Conservation (phyloP, 2,113 vertebrate species). For the Lepus europaeus region DNA sequence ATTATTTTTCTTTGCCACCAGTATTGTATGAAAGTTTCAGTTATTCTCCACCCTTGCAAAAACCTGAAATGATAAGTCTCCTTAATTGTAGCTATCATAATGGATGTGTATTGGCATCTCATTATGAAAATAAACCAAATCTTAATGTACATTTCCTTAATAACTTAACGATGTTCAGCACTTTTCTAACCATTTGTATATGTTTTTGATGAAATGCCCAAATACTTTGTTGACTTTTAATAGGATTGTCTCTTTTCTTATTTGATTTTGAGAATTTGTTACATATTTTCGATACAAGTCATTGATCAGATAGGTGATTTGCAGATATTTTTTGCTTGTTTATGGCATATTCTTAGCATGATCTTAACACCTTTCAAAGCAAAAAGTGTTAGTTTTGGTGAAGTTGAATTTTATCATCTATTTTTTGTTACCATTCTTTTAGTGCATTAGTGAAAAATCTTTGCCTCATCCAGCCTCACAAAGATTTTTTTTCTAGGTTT, state of each 20-base stretch:
- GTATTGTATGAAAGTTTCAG: neutral
- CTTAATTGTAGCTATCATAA: neutral
- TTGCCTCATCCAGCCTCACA: neutral
- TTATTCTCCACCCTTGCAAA: neutral
- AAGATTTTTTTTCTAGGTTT: neutral
- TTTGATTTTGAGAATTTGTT: conserved; percentile 11
- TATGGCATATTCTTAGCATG: neutral
- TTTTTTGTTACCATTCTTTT: neutral
- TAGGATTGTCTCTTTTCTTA: neutral
- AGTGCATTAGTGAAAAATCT: neutral
- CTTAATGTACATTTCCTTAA: neutral
- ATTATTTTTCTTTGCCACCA: neutral
- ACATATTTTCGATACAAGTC: neutral
- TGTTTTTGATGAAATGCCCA: neutral
- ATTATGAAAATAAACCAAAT: neutral
- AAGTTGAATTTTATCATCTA: too few relatives aligned
- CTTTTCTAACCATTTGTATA: neutral
- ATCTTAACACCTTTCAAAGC: neutral
- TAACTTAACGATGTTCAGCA: neutral
- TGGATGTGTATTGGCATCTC: neutral
- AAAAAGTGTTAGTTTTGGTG: too few relatives aligned
- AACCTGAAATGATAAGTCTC: neutral
- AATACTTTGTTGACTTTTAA: neutral
- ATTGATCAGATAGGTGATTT: neutral
- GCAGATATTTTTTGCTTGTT: neutral